Conservation (phyloP, 2,113 vertebrate genomes). For the Epinephelus moara region DNA sequence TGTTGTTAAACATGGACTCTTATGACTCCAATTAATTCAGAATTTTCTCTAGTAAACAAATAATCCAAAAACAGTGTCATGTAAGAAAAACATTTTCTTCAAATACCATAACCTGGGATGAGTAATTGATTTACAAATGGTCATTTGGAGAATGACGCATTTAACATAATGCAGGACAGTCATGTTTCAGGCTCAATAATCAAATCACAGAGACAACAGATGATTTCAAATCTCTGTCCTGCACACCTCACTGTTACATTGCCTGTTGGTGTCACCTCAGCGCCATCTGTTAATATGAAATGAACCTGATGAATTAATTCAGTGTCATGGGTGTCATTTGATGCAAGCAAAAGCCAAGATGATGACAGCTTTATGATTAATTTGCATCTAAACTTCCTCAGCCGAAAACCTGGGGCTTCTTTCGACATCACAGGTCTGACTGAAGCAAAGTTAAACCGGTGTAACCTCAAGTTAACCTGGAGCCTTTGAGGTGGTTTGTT, state of each 20-base stretch:
- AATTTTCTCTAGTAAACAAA: too few relatives aligned
- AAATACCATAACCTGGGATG: too few relatives aligned
- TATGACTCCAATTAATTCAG: too few relatives aligned
- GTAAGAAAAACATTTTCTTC: too few relatives aligned
- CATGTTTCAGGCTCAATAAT: constrained; percentile 6
- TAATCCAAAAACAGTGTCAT: too few relatives aligned
- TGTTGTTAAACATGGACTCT: too few relatives aligned
- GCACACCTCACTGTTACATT: constrained; percentile 25
- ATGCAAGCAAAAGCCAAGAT: constrained; percentile 13
- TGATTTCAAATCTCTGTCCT: constrained; percentile 32
- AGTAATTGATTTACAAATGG: too few relatives aligned
- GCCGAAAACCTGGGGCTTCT: not conserved
- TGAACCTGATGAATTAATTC: constrained; percentile 30
- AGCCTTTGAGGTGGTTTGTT: not conserved
- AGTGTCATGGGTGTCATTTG: constrained; percentile 20
- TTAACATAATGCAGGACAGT: not conserved
- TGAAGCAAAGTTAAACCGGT: constrained; percentile 4
- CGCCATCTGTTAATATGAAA: constrained; percentile 52
- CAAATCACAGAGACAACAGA: constrained; percentile 16
- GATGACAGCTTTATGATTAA: not conserved
- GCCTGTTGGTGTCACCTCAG: constrained; percentile 33
- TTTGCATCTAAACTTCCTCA: not conserved
- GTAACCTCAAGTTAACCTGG: not conserved
- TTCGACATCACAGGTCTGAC: not conserved
- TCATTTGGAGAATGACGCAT: too few relatives aligned